Evolutionary conservation across 2,113 vertebrate genomes (phyloP), one percentile per base, ranked within the genome.

Genomic region (Nothocercus nigrocapillus): DNA sequence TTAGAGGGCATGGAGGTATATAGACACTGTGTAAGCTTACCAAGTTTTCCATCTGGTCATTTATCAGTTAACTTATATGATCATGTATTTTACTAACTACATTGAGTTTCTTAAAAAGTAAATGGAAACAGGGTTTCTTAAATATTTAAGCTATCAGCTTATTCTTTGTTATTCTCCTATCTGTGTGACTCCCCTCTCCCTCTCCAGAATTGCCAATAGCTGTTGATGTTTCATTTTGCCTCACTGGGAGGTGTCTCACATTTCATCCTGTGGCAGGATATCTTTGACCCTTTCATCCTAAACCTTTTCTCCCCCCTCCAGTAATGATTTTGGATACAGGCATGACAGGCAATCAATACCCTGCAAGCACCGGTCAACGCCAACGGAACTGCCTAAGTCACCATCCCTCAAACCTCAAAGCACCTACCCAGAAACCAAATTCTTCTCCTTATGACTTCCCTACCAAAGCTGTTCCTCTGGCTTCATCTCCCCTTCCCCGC

Each of bases 261-360:
- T 82, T 70, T 88, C 12, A 63, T 82, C 63, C 74, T 69, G 36
- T 6, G 36, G 49, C n/a, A 89, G 28, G 72, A 15, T 45, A 42
- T 59, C 89, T 87, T 80, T 34, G 34, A 89, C 92, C 45, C 19
- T 63, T 89, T 77, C 79, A 91, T 70, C 32, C 36, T 73, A 13
- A 92, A 91, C 11, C 51, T 15, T 49, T 91, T 79, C 54, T 69
- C n/a, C 47, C 18, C 44, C 73, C 49, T 62, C 30, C 34, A 73
- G 34, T 18, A 77, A 88, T 20, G 42, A 88, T 77, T 91, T 72
- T 88, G 21, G 51, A 88, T 81, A 75, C n/a, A 67, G 0, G 3
- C 38, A 83, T 56, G 76, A 88, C 83, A 95, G 44, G 58, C 15
- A 54, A 67, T 85, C 59, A 62, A 80, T 82, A 67, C 8, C 54